Percentiles rank a stretch among this genome's conserved stretches.
These are phyloP conservation scores for Etheostoma perlongum DNA, from an alignment of 2,797 vertebrate species.

Conservation along the genomic window DNA sequence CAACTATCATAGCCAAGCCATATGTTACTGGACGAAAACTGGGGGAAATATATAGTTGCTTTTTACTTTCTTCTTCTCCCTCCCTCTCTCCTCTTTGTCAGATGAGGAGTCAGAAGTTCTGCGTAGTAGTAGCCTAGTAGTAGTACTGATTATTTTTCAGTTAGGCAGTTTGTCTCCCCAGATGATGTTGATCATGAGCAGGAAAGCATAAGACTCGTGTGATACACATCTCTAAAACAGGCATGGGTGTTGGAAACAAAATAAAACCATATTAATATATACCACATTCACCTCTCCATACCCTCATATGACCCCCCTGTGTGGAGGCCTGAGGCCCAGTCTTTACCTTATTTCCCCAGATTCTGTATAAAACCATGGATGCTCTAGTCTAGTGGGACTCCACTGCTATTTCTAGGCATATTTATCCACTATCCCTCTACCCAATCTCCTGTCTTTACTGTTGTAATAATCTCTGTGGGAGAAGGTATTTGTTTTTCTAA, in stretches of 20 bases:
- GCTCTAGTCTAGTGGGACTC: constrained; percentile 57
- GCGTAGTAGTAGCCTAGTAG: too few relatives aligned
- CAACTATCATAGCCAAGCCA: too few relatives aligned
- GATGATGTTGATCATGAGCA: too few relatives aligned
- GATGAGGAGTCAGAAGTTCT: too few relatives aligned
- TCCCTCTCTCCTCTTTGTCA: too few relatives aligned
- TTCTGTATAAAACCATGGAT: constrained; percentile 30
- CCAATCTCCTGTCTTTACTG: constrained; percentile 59
- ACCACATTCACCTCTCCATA: not conserved
- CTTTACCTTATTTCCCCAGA: constrained; percentile 44
- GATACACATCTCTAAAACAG: too few relatives aligned
- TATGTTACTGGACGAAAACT: too few relatives aligned
- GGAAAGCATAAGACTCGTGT: too few relatives aligned
- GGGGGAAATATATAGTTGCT: too few relatives aligned
- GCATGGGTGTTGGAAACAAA: constrained; percentile 3
- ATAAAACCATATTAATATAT: constrained; percentile 21
- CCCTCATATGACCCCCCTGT: constrained; percentile 30
- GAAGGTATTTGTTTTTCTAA: constrained; percentile 67
- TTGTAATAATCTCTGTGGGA: constrained; percentile 72
- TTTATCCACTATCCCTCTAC: constrained; percentile 59
- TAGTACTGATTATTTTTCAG: too few relatives aligned
- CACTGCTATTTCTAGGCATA: constrained; percentile 56
- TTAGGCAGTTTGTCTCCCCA: too few relatives aligned
- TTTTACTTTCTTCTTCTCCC: too few relatives aligned
- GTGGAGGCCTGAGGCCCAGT: constrained; percentile 15